A percentile compares a stretch with the other conserved stretches of the same genome.
Evolutionary conservation across 2,888 invertebrate genomes (phyloP).

Genomic region (Caenorhabditis zanzibari): DNA sequence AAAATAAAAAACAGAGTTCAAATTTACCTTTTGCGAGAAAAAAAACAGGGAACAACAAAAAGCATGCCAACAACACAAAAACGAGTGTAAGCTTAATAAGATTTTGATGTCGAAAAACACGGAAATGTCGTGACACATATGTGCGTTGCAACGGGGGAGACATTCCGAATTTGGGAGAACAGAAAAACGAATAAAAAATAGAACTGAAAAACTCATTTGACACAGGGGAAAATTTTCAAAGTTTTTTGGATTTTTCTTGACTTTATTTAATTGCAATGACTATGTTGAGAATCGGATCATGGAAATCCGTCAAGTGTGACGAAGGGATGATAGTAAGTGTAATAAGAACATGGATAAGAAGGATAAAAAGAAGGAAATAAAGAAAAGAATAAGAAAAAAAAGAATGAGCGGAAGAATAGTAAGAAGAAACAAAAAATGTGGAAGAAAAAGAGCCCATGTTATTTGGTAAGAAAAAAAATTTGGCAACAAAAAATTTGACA

Average conservation of each 20-base stretch:
- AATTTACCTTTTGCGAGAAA: background rate
- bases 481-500: slow-evolving; percentile 3
- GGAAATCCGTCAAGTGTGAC: slow-evolving; percentile 55
- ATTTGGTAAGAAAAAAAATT: slow-evolving; percentile 13
- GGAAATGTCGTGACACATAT: slow-evolving; percentile 16
- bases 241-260: background rate
- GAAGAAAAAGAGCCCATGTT: slow-evolving; percentile 17
- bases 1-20: background rate
- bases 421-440: slow-evolving; percentile 5
- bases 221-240: background rate
- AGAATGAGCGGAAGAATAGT: background rate
- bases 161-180: background rate
- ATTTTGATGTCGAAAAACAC: slow-evolving; percentile 29
- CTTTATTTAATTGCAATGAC: slow-evolving; percentile 5
- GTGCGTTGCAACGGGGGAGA: background rate
- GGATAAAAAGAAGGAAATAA: slow-evolving; percentile 4
- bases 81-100: slow-evolving; percentile 21
- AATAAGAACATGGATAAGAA: slow-evolving; percentile 18
- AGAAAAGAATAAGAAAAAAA: slow-evolving; percentile 10
- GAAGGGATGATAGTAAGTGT: slow-evolving; percentile 40
- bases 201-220: background rate
- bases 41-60: background rate
- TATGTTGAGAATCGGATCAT: background rate
- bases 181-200: background rate
- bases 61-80: background rate